Evolutionary conservation across 2,888 invertebrate genomes (phyloP), one percentile per base, ranked within the genome.

Genomic region (Ophion ellenae): DNA sequence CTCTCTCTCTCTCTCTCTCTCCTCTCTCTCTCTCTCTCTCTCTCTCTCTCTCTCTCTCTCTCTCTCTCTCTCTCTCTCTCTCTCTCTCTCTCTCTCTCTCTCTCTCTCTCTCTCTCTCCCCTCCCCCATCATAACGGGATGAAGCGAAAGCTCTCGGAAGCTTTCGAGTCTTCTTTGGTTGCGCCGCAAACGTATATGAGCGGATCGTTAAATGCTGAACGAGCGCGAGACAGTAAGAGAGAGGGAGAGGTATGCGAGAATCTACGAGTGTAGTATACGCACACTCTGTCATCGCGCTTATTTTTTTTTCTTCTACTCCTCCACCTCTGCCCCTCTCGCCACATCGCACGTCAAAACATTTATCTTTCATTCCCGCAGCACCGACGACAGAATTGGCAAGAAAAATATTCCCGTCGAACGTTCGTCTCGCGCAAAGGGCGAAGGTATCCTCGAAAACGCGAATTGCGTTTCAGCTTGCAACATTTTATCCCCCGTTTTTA

Each of bases 181-280:
- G 59, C 24, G 66, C 28, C 63, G 24, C 61, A 61, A 75, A 67
- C 66, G 66, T 71, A 36, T 24, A 57, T 64, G 75, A 77, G 45
- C 36, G 47, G 64, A 69, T 80, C 76, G 79, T 83, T 73, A 76
- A 85, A 76, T 83, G 59, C 66, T 11, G 63, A 76, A 75, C 69
- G 61, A 61, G 61, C 20, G 61, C 20, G 61, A 61, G 61, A 61
- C 24, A 61, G 61, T 5, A 20, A 40, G 40, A 40, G 40, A 40
- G 40, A 7, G 40, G 17, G 59, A 73, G 20, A 28, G n/a, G 45
- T 64, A 64, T 47, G 64, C 32, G 47, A n/a, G n/a, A 64, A 75
- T 53, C 32, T n/a, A 17, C 47, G 75, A 61, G 20, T 74, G 47
- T 11, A 61, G 74, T 64, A 64, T 61, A 61, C 24, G 67, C 45